These are phyloP conservation scores for Diuraphis noxia DNA, from an alignment of 1,140 invertebrate species.

Conservation along the genomic window DNA sequence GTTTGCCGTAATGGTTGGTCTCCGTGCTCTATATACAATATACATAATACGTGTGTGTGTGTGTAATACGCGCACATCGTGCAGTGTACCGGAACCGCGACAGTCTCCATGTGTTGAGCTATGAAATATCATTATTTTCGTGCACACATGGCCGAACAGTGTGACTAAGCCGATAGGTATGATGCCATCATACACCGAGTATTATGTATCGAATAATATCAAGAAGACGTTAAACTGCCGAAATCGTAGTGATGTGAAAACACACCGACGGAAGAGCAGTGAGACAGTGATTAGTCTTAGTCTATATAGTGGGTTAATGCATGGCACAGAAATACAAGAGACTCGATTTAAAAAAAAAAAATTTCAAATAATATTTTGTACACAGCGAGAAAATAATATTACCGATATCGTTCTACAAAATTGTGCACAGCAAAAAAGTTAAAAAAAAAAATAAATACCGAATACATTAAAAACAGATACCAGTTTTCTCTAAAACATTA, in stretches of 20 bases:
- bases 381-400: no score
- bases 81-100: background rate
- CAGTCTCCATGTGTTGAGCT: background rate
- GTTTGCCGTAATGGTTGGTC: background rate
- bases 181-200: background rate
- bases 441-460: background rate
- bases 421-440: background rate
- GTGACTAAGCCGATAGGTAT: background rate
- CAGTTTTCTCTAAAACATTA: background rate
- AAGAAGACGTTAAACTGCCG: background rate
- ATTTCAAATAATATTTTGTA: background rate
- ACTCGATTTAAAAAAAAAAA: background rate
- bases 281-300: background rate
- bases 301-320: background rate
- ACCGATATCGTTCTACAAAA: no score
- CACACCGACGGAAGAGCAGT: background rate
- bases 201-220: background rate
- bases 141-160: background rate
- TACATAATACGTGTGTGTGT: background rate
- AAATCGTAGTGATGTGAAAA: background rate
- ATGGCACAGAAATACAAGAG: background rate
- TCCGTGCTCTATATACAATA: background rate
- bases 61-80: background rate
- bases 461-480: background rate
- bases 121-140: slow-evolving; percentile 4